A percentile compares a stretch with the other conserved stretches of the same genome.
Conservation (phyloP, 2,888 invertebrate species). For the Lissocephala sabroskyi region DNA sequence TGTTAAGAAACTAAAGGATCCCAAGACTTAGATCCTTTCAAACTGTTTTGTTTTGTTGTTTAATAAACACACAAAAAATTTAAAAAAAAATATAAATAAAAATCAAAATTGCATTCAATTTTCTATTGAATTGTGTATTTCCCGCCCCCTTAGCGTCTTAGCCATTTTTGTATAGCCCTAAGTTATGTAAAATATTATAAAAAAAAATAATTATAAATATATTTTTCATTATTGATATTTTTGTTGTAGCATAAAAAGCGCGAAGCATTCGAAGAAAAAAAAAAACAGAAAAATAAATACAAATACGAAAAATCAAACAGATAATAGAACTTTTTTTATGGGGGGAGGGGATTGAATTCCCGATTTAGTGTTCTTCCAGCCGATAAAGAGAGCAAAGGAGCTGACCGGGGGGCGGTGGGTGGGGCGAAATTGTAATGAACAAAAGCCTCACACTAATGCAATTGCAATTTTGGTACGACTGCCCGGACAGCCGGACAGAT, state of each 20-base stretch:
- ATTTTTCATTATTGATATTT: conserved; percentile 47
- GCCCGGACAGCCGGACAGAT: conserved; percentile 21
- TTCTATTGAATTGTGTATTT: no score
- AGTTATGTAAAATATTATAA: conserved; percentile 38
- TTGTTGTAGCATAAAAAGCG: conserved; percentile 30
- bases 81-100: neutral
- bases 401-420: conserved; percentile 7
- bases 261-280: neutral
- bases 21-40: neutral
- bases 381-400: no score
- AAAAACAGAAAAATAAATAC: conserved; percentile 8
- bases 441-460: conserved; percentile 57
- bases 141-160: neutral
- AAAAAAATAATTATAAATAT: no score
- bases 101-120: no score
- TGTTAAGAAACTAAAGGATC: neutral
- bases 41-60: neutral
- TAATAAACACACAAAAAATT: neutral
- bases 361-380: no score
- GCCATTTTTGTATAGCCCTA: conserved; percentile 31
- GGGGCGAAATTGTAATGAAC: conserved; percentile 49
- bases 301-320: conserved; percentile 4
- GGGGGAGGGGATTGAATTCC: no score
- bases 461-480: conserved; percentile 37
- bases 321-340: conserved; percentile 5